Evolutionary conservation across 2,797 vertebrate species (phyloP).

Genomic region (Spondyliosoma cantharus): DNA sequence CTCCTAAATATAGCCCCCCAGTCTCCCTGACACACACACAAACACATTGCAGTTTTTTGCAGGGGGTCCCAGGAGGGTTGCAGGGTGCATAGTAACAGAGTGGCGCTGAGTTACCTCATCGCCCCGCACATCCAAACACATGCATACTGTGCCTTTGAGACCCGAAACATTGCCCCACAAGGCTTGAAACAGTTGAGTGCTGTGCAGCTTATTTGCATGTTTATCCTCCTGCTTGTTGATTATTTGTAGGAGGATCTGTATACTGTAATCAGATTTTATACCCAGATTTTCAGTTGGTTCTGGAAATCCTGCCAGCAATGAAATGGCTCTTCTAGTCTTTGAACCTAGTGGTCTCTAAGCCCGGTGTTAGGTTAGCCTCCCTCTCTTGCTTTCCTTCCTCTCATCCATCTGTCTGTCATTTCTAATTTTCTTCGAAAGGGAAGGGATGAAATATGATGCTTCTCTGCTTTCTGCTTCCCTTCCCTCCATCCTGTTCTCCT

Average conservation of each 20-base stretch:
- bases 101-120: conserved; percentile 59
- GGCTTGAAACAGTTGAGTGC: conserved; percentile 5
- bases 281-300: not conserved
- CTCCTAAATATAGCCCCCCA: conserved; percentile 82
- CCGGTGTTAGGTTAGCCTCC: conserved; percentile 18
- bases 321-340: conserved; percentile 5
- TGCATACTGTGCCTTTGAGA: conserved; percentile 21
- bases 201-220: conserved; percentile 21
- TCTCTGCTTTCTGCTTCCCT: conserved; percentile 38
- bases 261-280: not conserved
- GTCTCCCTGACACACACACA: conserved; percentile 64
- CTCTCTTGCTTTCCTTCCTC: conserved; percentile 27
- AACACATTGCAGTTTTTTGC: conserved; percentile 65
- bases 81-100: conserved; percentile 76
- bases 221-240: conserved; percentile 20
- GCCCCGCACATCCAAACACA: conserved; percentile 38
- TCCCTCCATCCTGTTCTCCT: conserved; percentile 20
- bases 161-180: conserved; percentile 9
- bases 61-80: conserved; percentile 58
- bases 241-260: not conserved
- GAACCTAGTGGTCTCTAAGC: not conserved
- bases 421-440: conserved; percentile 62
- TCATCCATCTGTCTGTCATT: conserved; percentile 55
- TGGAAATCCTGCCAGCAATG: not conserved
- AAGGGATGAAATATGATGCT: conserved; percentile 72